Base-by-base conservation (phyloP, 2,888 invertebrate genomes). In the Latheticus oryzae region DNA sequence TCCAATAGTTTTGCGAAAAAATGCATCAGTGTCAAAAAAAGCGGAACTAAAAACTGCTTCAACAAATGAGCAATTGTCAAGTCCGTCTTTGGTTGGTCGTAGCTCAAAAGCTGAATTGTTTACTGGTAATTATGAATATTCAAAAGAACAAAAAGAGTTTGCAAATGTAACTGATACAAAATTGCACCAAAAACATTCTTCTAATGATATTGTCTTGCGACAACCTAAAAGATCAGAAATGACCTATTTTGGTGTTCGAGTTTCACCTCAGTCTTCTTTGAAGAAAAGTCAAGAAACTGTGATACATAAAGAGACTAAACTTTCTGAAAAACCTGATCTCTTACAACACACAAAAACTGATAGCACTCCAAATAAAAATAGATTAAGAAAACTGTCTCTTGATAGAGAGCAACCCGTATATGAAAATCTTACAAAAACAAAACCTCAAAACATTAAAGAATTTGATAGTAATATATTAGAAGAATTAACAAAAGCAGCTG, bases 401-500 rank as follows among this genome's bases (percentile, higher is more conserved):
- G 45, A 45, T 8, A 42, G 54, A 37, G 50, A 48, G 11, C 35
- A 57, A 12, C 78, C 76, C 1, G 71, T 77, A 40, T 79, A 79
- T 53, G 76, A 78, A 67, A 79, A 79, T 53, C 57, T 78, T 2
- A 50, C 63, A 17, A 60, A 64, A 43, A 47, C 40, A 7, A 9
- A 8, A n/a, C 30, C 38, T 5, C 8, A 23, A 15, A 38, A 42
- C 5, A n/a, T n/a, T n/a, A 42, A 32, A 28, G 73, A 75, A 38
- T 77, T 77, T 48, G 77, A 78, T 58, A 74, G 73, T 43, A 70
- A 68, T 38, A 84, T 84, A 60, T 72, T 85, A 53, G 83, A 81
- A 64, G 84, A 85, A 72, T 77, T 85, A 67, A 83, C 83, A 7
- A 79, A 80, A 68, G 83, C 82, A 40, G 85, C 85, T 53, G 84